These are phyloP conservation scores for Aphelenchoides bicaudatus DNA, from an alignment of 2,888 invertebrate species.

Conservation along the genomic window DNA sequence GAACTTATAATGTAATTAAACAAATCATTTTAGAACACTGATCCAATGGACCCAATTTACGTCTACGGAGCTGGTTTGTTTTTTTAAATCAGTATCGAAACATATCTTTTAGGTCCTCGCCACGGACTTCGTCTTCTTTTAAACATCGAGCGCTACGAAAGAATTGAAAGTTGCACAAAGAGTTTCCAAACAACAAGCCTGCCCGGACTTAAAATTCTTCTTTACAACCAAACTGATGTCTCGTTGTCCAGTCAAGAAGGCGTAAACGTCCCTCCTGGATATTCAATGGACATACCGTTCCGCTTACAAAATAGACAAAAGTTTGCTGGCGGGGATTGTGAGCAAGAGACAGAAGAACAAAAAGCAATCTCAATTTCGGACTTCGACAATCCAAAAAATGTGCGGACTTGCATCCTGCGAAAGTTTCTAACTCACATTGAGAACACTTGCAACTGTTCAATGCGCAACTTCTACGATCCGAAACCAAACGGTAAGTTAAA, in stretches of 20 bases:
- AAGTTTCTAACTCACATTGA: slow-evolving; percentile 51
- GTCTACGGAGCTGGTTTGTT: slow-evolving; percentile 45
- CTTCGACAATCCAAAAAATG: slow-evolving; percentile 42
- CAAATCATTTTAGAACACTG: no score
- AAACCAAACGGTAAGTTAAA: slow-evolving; percentile 34
- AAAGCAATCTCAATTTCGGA: slow-evolving; percentile 24
- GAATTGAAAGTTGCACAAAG: slow-evolving; percentile 56
- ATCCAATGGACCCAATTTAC: slow-evolving; percentile 41
- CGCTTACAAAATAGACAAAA: slow-evolving; percentile 57
- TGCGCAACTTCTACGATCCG: slow-evolving; percentile 44
- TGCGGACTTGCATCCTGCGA: slow-evolving; percentile 45
- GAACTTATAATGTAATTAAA: no score
- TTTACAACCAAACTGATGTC: slow-evolving; percentile 57
- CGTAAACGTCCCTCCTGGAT: slow-evolving; percentile 58
- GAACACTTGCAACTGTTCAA: slow-evolving; percentile 45
- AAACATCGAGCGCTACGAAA: slow-evolving; percentile 57
- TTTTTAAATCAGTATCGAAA: background rate
- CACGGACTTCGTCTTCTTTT: slow-evolving; percentile 51
- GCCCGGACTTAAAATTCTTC: slow-evolving; percentile 53
- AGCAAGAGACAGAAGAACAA: slow-evolving; percentile 44
- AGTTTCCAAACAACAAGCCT: slow-evolving; percentile 47
- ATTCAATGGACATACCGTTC: slow-evolving; percentile 59
- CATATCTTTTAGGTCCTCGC: slow-evolving; percentile 41
- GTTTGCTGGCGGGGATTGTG: slow-evolving; percentile 47
- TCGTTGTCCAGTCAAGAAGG: slow-evolving; percentile 52